Conservation (phyloP, 2,113 vertebrate genomes). For the Pelusios castaneus region DNA sequence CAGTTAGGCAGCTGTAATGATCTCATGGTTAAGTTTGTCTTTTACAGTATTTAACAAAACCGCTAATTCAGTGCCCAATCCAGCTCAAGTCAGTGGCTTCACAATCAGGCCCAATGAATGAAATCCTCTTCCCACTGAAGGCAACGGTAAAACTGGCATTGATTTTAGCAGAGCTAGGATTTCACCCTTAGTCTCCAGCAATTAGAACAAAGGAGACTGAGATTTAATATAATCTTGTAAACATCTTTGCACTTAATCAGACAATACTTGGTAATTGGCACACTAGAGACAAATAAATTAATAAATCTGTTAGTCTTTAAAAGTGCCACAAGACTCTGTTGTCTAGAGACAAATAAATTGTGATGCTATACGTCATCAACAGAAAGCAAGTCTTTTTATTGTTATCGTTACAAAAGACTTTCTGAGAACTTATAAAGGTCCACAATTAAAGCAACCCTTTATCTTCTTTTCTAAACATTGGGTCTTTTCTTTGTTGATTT, state of each 20-base stretch:
- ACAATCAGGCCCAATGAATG: neutral
- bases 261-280: neutral
- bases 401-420: neutral
- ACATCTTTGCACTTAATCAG: neutral
- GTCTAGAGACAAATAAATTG: neutral
- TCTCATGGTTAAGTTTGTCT: neutral
- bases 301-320: no score
- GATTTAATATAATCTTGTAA: neutral
- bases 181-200: neutral
- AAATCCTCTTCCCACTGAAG: neutral
- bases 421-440: neutral
- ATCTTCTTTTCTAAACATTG: neutral
- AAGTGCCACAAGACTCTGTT: no score
- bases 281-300: neutral
- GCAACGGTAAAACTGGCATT: neutral
- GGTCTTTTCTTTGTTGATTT: neutral
- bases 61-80: neutral
- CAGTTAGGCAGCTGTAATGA: neutral
- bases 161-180: neutral
- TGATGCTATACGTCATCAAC: neutral
- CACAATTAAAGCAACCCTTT: neutral
- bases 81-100: neutral
- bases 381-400: fast-evolving
- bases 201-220: neutral
- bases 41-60: neutral